Base-by-base conservation (phyloP, 2,888 invertebrate genomes). In the Hybos culiciformis region DNA sequence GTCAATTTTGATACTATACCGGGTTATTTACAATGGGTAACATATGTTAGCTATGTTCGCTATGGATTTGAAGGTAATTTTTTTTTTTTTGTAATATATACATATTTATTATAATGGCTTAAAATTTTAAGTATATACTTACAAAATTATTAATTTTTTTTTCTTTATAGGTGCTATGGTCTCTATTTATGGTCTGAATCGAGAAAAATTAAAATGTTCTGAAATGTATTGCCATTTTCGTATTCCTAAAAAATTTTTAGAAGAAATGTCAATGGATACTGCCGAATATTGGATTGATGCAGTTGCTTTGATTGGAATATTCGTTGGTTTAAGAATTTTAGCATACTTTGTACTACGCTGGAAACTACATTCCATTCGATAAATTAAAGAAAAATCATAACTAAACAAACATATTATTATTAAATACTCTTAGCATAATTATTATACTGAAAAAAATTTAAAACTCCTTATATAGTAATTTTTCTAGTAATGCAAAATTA, bases 1-100 rank as follows among this genome's bases (percentile, higher is more conserved):
- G 87, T 92, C 38, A 90, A 86, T 62, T 82, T 92, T 63, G 80
- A 84, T 61, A 90, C 90, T 32, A 86, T 93, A 59, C 93, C 93
- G 4, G 73, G 74, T 42, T 93, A 92, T 62, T 70, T 94, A 40
- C 80, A 80, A 55, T 91, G 92, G 84, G 70, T 93, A 17, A 83
- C 91, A 3, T 92, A 92, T 62, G 71, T 86, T 21, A 92, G 91
- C 54, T 94, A 91, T 64, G 81, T 92, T 41, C 76, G 84, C 44
- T 93, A 92, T 60, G 86, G 90, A 24, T 92, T 93, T 66, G 93
- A 94, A 68, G 93, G 67, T 66, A 50, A 54, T 46, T 48, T 9
- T 15, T 26, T 20, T 41, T 20, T 4, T 34, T 20, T 31, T 24
- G 6, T 36, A 26, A 21, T 17, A n/a, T 26, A 29, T 12, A 43